Evolutionary conservation across 2,888 invertebrate genomes (phyloP).

Genomic region (Erebia ligea): DNA sequence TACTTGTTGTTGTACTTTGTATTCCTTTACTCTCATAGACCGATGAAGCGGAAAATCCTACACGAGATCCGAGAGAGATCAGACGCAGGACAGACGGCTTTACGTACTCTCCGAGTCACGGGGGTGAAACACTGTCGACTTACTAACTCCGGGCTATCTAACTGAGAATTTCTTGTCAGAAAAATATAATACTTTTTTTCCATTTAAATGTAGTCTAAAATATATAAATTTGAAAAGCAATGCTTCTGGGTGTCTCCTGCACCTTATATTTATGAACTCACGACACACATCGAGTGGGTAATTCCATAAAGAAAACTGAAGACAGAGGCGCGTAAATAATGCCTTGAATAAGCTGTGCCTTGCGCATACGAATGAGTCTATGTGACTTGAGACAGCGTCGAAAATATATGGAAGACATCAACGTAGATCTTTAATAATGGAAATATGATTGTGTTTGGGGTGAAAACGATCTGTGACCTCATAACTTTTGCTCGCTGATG

Average conservation of each 20-base stretch:
- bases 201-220: too few relatives aligned
- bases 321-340: conserved; percentile 38
- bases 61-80: too few relatives aligned
- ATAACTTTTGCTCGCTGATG: conserved; percentile 28
- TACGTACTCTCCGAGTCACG: too few relatives aligned
- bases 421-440: conserved; percentile 37
- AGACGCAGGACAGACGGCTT: too few relatives aligned
- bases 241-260: neutral
- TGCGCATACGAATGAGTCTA: conserved; percentile 46
- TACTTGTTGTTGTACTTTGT: too few relatives aligned
- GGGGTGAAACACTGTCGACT: too few relatives aligned
- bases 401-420: conserved; percentile 34
- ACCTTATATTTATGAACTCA: conserved; percentile 2
- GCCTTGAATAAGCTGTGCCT: conserved; percentile 40
- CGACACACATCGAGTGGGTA: conserved; percentile 9
- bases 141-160: too few relatives aligned
- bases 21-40: too few relatives aligned
- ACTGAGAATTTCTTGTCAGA: too few relatives aligned
- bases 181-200: too few relatives aligned
- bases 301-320: conserved; percentile 23
- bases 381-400: conserved; percentile 25
- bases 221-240: too few relatives aligned
- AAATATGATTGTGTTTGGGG: conserved; percentile 41
- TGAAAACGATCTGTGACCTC: conserved; percentile 38
- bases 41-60: too few relatives aligned